Percentiles rank a stretch among this genome's conserved stretches.
phyloP scores from a whole-genome alignment of 2,797 vertebrate species.

The Bufotes viridis region DNA sequence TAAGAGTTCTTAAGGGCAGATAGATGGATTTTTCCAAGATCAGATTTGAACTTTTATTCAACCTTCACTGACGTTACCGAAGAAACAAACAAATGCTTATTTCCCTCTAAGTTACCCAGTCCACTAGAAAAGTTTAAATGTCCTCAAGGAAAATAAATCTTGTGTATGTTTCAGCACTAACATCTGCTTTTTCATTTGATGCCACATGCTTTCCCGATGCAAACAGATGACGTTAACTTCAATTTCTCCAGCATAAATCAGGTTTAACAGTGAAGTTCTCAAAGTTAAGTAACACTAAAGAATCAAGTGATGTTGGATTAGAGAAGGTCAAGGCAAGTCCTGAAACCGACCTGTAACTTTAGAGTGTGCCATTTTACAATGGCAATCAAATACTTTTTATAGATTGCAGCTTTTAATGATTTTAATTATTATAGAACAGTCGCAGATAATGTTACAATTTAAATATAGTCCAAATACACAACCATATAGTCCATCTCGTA shows the following conservation, averaged over 20 bases:
- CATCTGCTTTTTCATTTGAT: conserved; percentile 33
- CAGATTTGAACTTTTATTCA: conserved; percentile 40
- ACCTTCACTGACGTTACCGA: not conserved
- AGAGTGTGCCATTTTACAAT: not conserved
- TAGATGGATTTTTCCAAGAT: conserved; percentile 14
- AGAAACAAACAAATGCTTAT: conserved; percentile 34
- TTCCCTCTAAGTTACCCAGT: conserved; percentile 27
- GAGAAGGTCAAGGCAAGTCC: not conserved
- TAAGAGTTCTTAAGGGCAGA: conserved; percentile 12
- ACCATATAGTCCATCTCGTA: not conserved
- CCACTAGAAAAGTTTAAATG: conserved; percentile 43
- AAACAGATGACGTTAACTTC: not conserved
- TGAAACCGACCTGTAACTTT: not conserved
- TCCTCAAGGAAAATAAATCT: conserved; percentile 46
- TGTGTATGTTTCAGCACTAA: conserved; percentile 15
- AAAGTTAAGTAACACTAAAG: not conserved
- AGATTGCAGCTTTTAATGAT: not conserved
- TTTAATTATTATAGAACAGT: not conserved
- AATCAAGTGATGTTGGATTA: not conserved
- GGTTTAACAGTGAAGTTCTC: not conserved
- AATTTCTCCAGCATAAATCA: not conserved
- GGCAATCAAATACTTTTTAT: not conserved
- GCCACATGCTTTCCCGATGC: not conserved
- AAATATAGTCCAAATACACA: not conserved
- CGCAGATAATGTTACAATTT: not conserved